Evolutionary conservation across 1,140 invertebrate genomes (phyloP).

Genomic region (Parapsyche elsis): DNA sequence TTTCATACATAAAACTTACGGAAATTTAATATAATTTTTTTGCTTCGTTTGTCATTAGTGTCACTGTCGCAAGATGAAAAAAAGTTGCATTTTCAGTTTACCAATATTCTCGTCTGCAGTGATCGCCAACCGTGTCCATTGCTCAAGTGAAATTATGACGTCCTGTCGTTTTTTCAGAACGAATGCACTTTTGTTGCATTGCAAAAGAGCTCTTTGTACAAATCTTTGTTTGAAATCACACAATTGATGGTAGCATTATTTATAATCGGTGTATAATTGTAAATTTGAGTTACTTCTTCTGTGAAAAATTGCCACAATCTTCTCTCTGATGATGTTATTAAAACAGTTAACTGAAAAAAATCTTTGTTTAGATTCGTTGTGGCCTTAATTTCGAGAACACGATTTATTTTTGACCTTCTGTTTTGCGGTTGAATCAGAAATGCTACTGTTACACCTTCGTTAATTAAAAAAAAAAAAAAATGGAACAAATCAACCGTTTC

Average conservation of each 20-base stretch:
- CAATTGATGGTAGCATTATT: too few relatives aligned
- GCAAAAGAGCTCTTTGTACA: neutral
- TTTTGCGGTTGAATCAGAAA: neutral
- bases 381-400: neutral
- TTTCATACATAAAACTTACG: neutral
- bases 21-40: slow-evolving; percentile 8
- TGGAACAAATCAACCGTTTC: neutral
- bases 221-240: too few relatives aligned
- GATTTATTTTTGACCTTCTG: neutral
- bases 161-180: neutral
- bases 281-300: too few relatives aligned
- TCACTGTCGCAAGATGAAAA: slow-evolving; percentile 48
- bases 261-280: too few relatives aligned
- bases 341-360: neutral
- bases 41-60: slow-evolving; percentile 44
- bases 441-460: neutral
- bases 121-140: neutral
- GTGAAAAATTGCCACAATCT: neutral
- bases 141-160: neutral
- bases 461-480: neutral
- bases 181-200: neutral
- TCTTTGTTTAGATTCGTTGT: neutral
- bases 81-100: slow-evolving; percentile 39
- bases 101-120: slow-evolving; percentile 24
- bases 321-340: neutral